phyloP scores from a whole-genome alignment of 35 echinoderm and acorn worm species.

The Strongylocentrotus purpuratus region DNA sequence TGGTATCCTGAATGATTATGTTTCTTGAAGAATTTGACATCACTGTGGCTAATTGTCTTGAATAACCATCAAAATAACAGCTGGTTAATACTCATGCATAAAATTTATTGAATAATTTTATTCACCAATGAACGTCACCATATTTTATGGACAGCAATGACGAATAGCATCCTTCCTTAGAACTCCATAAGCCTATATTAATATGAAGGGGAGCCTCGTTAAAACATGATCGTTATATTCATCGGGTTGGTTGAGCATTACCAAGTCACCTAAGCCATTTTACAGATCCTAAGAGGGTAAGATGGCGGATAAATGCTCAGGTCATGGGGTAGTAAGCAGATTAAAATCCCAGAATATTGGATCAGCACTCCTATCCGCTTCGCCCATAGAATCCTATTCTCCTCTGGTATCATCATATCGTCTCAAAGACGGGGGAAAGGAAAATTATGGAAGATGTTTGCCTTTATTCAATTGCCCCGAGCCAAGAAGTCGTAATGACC shows the following conservation, averaged over 20 bases:
- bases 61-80: not conserved
- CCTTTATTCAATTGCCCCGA: slow-evolving; percentile 29
- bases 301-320: slow-evolving; percentile 29
- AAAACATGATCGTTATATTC: not conserved
- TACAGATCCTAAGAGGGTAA: not conserved
- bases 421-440: not conserved
- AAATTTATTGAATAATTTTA: not conserved
- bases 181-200: not conserved
- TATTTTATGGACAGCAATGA: not conserved
- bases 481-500: slow-evolving; percentile 45
- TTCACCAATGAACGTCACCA: not conserved
- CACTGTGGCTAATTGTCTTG: too few species aligned
- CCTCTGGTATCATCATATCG: not conserved
- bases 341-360: not conserved
- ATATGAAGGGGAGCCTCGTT: not conserved
- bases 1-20: too few species aligned
- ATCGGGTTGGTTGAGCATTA: not conserved
- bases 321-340: slow-evolving; percentile 24
- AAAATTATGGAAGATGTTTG: slow-evolving; percentile 38
- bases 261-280: not conserved
- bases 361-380: not conserved
- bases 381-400: slow-evolving; percentile 1
- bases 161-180: not conserved
- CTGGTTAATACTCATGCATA: not conserved
- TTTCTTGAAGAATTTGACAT: too few species aligned